Evolutionary conservation across 1,140 invertebrate species (phyloP).

Genomic region (Habropoda laboriosa): DNA sequence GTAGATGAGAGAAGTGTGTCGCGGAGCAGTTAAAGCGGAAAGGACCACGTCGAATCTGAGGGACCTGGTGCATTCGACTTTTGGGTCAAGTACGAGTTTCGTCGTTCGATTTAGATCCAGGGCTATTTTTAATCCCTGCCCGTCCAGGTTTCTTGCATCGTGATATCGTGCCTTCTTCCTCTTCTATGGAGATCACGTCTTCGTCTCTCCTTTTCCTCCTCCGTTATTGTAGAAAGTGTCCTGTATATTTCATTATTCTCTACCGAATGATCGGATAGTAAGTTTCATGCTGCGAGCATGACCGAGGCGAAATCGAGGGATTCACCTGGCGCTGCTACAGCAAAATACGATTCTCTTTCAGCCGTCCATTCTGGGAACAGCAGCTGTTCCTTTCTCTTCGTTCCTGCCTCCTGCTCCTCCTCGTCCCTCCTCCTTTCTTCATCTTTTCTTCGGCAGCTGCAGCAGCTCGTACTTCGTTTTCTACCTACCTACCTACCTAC

Average conservation of each 20-base stretch:
- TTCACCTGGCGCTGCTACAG: slow-evolving; percentile 55
- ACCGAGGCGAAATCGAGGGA: slow-evolving; percentile 21
- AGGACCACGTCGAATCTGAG: background rate
- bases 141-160: background rate
- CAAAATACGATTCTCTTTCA: slow-evolving; percentile 45
- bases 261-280: background rate
- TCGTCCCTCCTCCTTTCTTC: slow-evolving; percentile 37
- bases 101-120: background rate
- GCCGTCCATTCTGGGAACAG: slow-evolving; percentile 63
- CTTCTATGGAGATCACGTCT: no score
- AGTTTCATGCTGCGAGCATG: background rate
- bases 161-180: background rate
- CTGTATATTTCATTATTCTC: no score
- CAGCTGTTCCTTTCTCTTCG: slow-evolving; percentile 65
- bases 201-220: background rate
- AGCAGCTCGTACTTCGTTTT: slow-evolving; percentile 51
- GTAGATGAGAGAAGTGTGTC: slow-evolving; percentile 14
- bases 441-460: slow-evolving; percentile 61
- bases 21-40: background rate
- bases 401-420: no score
- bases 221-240: background rate
- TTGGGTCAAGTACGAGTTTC: slow-evolving; percentile 12
- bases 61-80: background rate
- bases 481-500: slow-evolving; percentile 59
- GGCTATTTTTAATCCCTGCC: slow-evolving; percentile 21